phyloP scores from a whole-genome alignment of 2,113 vertebrate species.

The Progne subis region DNA sequence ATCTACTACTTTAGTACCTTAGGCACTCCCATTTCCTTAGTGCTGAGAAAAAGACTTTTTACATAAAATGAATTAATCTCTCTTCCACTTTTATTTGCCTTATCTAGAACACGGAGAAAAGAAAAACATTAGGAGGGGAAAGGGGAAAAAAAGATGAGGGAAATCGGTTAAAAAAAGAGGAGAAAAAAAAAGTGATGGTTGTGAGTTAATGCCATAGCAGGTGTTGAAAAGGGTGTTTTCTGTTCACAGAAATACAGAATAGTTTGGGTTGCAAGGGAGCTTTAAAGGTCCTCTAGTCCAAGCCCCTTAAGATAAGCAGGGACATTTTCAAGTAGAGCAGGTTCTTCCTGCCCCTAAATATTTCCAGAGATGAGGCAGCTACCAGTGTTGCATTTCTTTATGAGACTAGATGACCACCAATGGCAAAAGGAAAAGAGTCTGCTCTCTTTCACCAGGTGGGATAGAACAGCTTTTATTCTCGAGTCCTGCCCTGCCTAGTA shows the following conservation, averaged over 20 bases:
- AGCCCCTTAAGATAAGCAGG: accelerated
- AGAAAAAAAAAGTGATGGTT: background rate
- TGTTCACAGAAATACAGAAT: background rate
- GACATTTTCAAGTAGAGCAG: background rate
- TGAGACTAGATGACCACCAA: too few relatives aligned
- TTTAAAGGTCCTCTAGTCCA: background rate
- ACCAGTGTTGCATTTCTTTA: too few relatives aligned
- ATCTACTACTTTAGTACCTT: background rate
- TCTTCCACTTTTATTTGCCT: background rate
- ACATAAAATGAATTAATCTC: background rate
- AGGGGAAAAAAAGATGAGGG: background rate
- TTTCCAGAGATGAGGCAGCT: background rate
- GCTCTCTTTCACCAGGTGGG: too few relatives aligned
- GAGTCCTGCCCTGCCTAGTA: too few relatives aligned
- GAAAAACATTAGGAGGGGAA: accelerated
- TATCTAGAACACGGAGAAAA: background rate
- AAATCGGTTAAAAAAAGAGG: background rate
- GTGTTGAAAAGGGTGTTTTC: background rate
- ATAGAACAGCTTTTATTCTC: too few relatives aligned
- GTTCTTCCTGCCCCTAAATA: background rate
- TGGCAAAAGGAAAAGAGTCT: too few relatives aligned
- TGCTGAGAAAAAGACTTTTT: background rate
- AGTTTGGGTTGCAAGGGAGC: background rate
- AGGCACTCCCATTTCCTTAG: background rate
- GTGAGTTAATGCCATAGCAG: background rate